These are phyloP conservation scores for Melanotaenia boesemani DNA, from an alignment of 2,797 vertebrate genomes.

Conservation along the genomic window DNA sequence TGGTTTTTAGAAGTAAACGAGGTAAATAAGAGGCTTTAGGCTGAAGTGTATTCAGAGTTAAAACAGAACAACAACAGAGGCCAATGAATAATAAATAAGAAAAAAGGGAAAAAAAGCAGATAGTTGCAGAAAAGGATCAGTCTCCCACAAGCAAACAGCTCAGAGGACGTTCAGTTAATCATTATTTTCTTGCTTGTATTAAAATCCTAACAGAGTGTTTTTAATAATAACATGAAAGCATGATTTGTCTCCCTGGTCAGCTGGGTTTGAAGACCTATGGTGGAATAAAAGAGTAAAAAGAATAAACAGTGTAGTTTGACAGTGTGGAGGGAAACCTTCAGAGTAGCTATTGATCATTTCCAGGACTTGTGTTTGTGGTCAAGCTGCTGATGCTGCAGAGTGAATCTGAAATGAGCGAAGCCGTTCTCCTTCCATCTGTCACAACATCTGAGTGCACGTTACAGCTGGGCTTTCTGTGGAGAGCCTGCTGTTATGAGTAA, in stretches of 20 bases:
- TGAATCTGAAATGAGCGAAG: conserved; percentile 65
- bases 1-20: neutral
- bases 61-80: neutral
- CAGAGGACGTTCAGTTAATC: too few relatives aligned
- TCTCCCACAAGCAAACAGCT: too few relatives aligned
- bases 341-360: conserved; percentile 70
- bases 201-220: too few relatives aligned
- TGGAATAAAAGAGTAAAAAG: conserved; percentile 1
- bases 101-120: neutral
- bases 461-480: conserved; percentile 31
- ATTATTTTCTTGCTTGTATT: too few relatives aligned
- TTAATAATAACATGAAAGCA: too few relatives aligned
- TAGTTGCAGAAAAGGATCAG: neutral
- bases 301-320: neutral
- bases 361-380: conserved; percentile 43
- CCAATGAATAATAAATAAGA: neutral
- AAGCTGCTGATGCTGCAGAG: conserved; percentile 67
- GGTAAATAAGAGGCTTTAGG: neutral
- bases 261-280: neutral
- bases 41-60: neutral
- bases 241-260: neutral
- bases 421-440: conserved; percentile 46
- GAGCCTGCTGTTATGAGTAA: neutral
- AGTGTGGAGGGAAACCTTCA: conserved; percentile 24
- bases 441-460: conserved; percentile 21